Evolutionary conservation across 2,797 vertebrate genomes (phyloP), one percentile per base, ranked within the genome.

Genomic region (Tauraco hartlaubi): DNA sequence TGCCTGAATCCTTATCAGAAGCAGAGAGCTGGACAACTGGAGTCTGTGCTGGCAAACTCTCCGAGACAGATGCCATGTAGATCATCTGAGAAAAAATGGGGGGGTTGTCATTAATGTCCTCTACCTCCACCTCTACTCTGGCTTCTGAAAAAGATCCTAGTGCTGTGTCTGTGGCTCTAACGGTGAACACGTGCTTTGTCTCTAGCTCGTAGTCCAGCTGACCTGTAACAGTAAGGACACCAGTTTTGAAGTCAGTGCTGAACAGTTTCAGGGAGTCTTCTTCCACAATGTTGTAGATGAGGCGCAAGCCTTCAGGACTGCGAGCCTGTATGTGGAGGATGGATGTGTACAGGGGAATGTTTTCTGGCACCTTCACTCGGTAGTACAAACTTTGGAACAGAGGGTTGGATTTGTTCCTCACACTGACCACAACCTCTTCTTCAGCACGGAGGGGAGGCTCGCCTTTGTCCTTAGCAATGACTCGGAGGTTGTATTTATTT

Each of bases 291-390:
- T 99, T 99, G 97, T 99, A 99, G 97, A 99, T 99, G 31, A 99
- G 98, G 15, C 99, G 99, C 85, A 99, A 99, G 54, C 99, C 99
- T 74, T 99, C 99, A 1, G 99, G 99, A 86, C 99, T 99, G 77
- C 99, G 98, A 66, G 99, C 99, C 96, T 99, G 99, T 14, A 99
- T 99, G 37, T 99, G 99, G 48, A 99, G 97, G 93, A 99, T 98
- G 2, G 99, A 99, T 20, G 99, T 99, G 82, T 99, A 99, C 0
- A 98, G 98, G 8, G 99, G 98, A 23, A 99, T 98, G 31, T 99
- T 99, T 98, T 99, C 99, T 26, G 99, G 99, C 35, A 99, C 98
- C 94, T 98, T 99, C 56, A 99, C 98, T 9, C 98, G 98, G 72
- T 99, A 99, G 74, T 99, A 98, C 33, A 99, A 96, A 66, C 98